Evolutionary conservation across 2,797 vertebrate species (phyloP), one percentile per base, ranked within the genome.

Genomic region (Galago senegalensis): DNA sequence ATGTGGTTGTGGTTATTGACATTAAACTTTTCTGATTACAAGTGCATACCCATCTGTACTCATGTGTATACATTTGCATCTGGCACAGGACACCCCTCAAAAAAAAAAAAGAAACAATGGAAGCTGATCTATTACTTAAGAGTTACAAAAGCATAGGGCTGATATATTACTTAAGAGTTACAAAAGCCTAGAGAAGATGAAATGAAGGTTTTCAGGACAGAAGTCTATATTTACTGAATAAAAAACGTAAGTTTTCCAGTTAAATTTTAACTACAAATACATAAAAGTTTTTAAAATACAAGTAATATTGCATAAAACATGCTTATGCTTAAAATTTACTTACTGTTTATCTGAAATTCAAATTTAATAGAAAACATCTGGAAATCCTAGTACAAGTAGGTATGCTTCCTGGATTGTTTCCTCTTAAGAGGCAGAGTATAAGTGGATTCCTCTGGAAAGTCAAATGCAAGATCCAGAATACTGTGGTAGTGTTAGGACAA

Each of bases 241-340:
- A 86, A 86, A 46, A 40, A 46, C 18, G 56, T 1, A 88, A 3
- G 0, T 29, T 91, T 20, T 11, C 14, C 2, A 87, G 49, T 76
- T 95, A 80, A 84, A 92, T 89, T 85, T 82, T 17, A 94, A 40
- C 93, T 91, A 63, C 43, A 94, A 49, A 40, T 88, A 91, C 79
- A 53, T 70, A 90, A n/a, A 14, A 72, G n/a, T 34, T 80, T 56
- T 9, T n/a, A 58, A 79, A 46, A 63, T 86, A 34, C 46, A 82
- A 76, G 49, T 53, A 65, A 72, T 49, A 60, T 49, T 88, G 12
- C 31, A 67, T 56, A 25, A 34, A 23, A 37, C 37, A 82, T 23
- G 49, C 1, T 25, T 58, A 43, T 76, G 37, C 5, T 82, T 75
- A 56, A 90, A 90, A 87, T 13, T 31, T 82, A n/a, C 12, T 79